Base-by-base conservation (phyloP, 2,797 vertebrate genomes). In the Gephyroberyx darwinii region DNA sequence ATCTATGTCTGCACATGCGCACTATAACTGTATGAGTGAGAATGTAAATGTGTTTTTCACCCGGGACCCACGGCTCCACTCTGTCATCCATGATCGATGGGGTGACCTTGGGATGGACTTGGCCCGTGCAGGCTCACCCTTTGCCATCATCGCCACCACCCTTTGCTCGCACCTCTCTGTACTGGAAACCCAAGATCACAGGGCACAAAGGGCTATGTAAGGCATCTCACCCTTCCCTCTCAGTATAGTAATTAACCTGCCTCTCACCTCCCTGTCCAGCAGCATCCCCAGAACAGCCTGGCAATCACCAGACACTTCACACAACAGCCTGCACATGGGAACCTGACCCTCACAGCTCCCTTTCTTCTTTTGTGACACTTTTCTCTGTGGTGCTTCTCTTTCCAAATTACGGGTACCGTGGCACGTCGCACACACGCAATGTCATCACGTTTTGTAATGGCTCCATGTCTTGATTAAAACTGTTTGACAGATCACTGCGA, bases 181-280 rank as follows among this genome's bases (percentile, higher is more conserved):
- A 61, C 73, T 71, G 74, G 92, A 88, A 94, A 92, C 86, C 81
- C 73, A 86, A 93, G 81, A 81, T 78, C 53, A n/a, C 64, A 20
- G 74, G 69, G 88, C 83, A 92, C 90, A 92, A 91, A 90, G 82
- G 82, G 75, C 75, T 31, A 54, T 89, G 91, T 94, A 90, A 93
- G 87, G 89, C 90, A 91, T 90, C 90, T 88, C 84, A 61, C 66
- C 83, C 89, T 88, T 83, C 75, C 81, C 90, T 88, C 89, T 89
- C 90, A 89, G 87, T 72, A 72, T 89, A 90, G 92, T 93, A 92
- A 94, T 93, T 92, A 93, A 93, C 90, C 89, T 84, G 87, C 84
- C 87, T 87, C 90, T 92, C 90, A 92, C 90, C 92, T 92, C 87
- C 75, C 86, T 91, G 90, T 91, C 89, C 87, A 50, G 81, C 88